A percentile compares a stretch with the other conserved stretches of the same genome.
phyloP scores from a whole-genome alignment of 2,797 vertebrate genomes.

The Odontamblyopus lacepedii region DNA sequence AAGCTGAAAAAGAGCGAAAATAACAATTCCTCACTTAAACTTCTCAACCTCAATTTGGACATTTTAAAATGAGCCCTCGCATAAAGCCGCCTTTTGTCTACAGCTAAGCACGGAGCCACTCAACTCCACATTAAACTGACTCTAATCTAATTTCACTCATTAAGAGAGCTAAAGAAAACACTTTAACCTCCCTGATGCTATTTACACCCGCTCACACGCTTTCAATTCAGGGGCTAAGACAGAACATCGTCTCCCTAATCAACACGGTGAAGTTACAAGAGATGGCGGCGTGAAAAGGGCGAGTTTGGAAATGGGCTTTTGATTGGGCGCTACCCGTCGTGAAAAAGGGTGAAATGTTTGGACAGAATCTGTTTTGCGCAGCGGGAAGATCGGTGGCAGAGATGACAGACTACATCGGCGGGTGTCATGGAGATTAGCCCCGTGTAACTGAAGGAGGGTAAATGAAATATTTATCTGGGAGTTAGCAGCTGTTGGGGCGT shows the following conservation, averaged over 20 bases:
- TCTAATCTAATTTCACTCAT: conserved; percentile 52
- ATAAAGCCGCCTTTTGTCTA: conserved; percentile 49
- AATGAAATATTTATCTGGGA: conserved; percentile 56
- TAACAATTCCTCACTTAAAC: conserved; percentile 20
- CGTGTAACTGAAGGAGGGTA: conserved; percentile 9
- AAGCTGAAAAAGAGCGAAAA: not conserved
- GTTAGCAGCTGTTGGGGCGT: conserved; percentile 40
- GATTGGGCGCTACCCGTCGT: conserved; percentile 37
- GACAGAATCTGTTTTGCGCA: conserved; percentile 46
- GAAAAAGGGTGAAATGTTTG: conserved; percentile 33
- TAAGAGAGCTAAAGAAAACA: conserved; percentile 46
- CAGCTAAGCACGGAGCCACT: conserved; percentile 11
- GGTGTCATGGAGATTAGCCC: conserved; percentile 45
- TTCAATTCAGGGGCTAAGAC: conserved; percentile 53
- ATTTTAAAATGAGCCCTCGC: conserved; percentile 18
- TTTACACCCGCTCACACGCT: conserved; percentile 57
- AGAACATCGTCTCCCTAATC: conserved; percentile 15
- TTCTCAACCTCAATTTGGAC: conserved; percentile 38
- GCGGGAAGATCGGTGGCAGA: conserved; percentile 39
- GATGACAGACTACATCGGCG: conserved; percentile 39
- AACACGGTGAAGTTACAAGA: conserved; percentile 6
- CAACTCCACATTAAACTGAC: conserved; percentile 44
- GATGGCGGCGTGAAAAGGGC: conserved; percentile 11
- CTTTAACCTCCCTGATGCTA: conserved; percentile 49
- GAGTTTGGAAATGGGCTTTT: conserved; percentile 25